Base-by-base conservation (phyloP, 2,797 vertebrate species). In the Pangasius sanitwongsei region DNA sequence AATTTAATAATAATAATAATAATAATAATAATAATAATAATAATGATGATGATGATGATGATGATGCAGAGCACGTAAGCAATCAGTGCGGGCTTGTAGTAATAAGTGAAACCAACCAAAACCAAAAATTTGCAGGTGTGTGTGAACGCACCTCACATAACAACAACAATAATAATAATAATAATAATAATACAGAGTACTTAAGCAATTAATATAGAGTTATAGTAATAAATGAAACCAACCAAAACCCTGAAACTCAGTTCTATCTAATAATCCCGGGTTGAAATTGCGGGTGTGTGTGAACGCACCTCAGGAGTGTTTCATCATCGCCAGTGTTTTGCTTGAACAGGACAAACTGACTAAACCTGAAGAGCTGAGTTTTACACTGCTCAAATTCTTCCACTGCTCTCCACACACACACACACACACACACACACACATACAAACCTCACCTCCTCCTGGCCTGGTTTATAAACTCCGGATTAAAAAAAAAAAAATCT, bases 261-360 rank as follows among this genome's bases (percentile, higher is more conserved):
- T 31, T 55, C 50, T 41, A 2, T 25, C 2, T 41, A 25, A 82
- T 41, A 41, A 59, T 13, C 11, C 16, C 2, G 2, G 80, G 20
- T 25, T 59, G 34, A 61, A 83, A 6, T 44, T 63, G 11, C 6
- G 6, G 6, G 23, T 63, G 78, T 13, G 20, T 59, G 78, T 61
- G 57, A 55, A 31, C 13, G 75, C 48, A 74, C 18, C 37, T 20
- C 18, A 23, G 28, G 0, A 13, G 48, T 53, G 31, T 25, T 37
- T 82, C 55, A 13, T 59, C 55, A 5, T 34, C 15, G 3, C 6
- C 0, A 23, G 34, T 23, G 31, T 81, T 81, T 81, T 6, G 18
- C 50, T 81, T 90, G 55, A 59, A 95, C 94, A 86, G 92, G 93
- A 94, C 92, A 90, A 96, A 96, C 95, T 92, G 85, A 93, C 93